Percentiles rank a stretch among this genome's conserved stretches.
Conservation (phyloP, 1,140 invertebrate species). For the Gonatopus flavifemur region DNA sequence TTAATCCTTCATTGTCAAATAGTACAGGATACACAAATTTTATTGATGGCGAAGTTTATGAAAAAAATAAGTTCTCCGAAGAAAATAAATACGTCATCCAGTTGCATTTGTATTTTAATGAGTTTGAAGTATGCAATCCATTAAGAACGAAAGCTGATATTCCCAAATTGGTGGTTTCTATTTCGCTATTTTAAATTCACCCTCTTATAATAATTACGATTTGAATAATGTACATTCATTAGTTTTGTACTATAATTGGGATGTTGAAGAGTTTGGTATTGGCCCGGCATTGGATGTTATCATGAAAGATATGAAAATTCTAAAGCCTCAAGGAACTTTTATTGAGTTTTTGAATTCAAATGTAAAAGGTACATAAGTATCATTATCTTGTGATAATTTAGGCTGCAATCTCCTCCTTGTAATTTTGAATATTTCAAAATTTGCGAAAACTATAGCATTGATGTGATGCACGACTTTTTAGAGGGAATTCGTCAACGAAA, state of each 20-base stretch:
- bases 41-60: conserved; percentile 9
- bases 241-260: conserved; percentile 19
- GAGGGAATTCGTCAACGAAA: conserved; percentile 21
- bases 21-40: conserved; percentile 14
- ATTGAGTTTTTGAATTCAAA: conserved; percentile 7
- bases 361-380: conserved; percentile 15
- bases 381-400: conserved; percentile 25
- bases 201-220: conserved; percentile 15
- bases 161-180: conserved; percentile 25
- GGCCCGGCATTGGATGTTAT: conserved; percentile 22
- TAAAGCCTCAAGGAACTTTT: conserved; percentile 16
- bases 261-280: conserved; percentile 18
- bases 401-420: conserved; percentile 17
- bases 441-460: conserved; percentile 15
- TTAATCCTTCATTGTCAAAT: no score
- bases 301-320: conserved; percentile 21
- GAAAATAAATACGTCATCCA: conserved; percentile 10
- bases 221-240: conserved; percentile 24
- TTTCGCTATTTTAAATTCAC: conserved; percentile 24
- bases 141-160: conserved; percentile 14
- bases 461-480: conserved; percentile 23
- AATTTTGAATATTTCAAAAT: conserved; percentile 20
- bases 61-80: conserved; percentile 5
- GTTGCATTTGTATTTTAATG: conserved; percentile 19
- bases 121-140: conserved; percentile 20